Conservation (phyloP, 2,888 invertebrate species). For the Lasioglossum calceatum region DNA sequence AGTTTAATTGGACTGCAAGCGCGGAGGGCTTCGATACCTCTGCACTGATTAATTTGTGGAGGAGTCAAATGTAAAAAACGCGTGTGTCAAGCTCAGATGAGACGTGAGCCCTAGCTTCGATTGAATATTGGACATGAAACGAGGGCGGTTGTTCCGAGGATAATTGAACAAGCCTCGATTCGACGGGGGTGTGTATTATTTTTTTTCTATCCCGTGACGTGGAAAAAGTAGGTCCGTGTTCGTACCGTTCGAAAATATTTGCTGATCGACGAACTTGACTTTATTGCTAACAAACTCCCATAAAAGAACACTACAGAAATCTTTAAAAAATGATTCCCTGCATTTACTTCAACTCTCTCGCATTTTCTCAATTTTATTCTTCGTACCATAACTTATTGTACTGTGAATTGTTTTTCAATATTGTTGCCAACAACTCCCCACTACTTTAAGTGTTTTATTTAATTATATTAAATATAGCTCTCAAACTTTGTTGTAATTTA, state of each 20-base stretch:
- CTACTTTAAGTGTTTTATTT: too few species aligned
- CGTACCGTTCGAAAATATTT: not conserved
- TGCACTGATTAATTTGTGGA: not conserved
- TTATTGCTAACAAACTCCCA: not conserved
- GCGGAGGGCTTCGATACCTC: not conserved
- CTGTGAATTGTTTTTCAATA: too few species aligned
- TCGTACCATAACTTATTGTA: too few species aligned
- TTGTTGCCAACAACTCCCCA: too few species aligned
- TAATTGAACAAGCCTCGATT: conserved; percentile 16
- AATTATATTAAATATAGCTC: too few species aligned
- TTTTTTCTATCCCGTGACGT: not conserved
- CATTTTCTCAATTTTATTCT: too few species aligned
- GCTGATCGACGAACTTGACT: not conserved
- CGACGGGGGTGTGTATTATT: not conserved
- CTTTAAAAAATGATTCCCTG: not conserved
- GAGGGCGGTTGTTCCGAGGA: not conserved
- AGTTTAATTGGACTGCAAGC: not conserved
- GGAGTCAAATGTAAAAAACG: not conserved
- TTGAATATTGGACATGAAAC: conserved; percentile 28
- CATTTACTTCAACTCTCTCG: too few species aligned
- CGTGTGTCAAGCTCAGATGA: not conserved
- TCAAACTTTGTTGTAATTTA: too few species aligned
- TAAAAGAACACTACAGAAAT: not conserved
- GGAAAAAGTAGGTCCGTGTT: not conserved
- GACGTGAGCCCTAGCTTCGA: not conserved